These are phyloP conservation scores for Pseudotriccus pelzelni DNA, from an alignment of 2,797 vertebrate species.

Conservation along the genomic window DNA sequence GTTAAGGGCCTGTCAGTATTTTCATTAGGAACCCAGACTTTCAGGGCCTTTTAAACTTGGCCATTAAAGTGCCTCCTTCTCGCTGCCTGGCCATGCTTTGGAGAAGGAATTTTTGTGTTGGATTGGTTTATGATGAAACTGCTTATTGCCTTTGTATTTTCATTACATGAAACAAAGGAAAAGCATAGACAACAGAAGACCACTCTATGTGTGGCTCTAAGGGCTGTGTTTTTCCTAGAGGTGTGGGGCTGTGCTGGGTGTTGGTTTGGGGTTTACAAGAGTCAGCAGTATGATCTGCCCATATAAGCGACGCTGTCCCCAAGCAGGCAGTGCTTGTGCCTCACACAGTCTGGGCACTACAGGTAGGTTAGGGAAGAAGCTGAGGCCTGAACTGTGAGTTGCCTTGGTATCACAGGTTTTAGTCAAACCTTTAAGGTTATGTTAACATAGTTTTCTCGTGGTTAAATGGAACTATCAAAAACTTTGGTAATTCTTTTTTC, in stretches of 20 bases:
- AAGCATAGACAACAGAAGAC: rapidly evolving
- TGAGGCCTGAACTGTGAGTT: not conserved
- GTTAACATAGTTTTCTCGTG: constrained; percentile 31
- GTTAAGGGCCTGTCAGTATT: constrained; percentile 28
- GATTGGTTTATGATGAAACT: not conserved
- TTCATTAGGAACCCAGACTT: constrained; percentile 42
- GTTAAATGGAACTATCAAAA: constrained; percentile 54
- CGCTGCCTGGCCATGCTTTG: not conserved
- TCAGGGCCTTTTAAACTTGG: constrained; percentile 11
- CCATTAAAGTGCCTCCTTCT: not conserved
- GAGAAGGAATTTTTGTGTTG: not conserved
- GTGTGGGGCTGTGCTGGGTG: not conserved
- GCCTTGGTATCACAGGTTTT: not conserved
- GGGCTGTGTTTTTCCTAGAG: not conserved
- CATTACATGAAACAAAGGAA: not conserved
- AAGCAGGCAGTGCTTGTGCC: not conserved
- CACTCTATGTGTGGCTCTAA: not conserved
- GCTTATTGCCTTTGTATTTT: not conserved
- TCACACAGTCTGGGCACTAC: rapidly evolving
- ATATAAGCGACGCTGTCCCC: not conserved
- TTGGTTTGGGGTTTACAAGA: not conserved
- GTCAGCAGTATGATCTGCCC: not conserved
- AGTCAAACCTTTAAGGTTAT: constrained; percentile 19
- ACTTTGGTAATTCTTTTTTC: constrained; percentile 19
- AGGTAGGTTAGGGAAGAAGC: not conserved